These are phyloP conservation scores for Copidosoma aretas DNA, from an alignment of 2,888 invertebrate species.

Conservation along the genomic window DNA sequence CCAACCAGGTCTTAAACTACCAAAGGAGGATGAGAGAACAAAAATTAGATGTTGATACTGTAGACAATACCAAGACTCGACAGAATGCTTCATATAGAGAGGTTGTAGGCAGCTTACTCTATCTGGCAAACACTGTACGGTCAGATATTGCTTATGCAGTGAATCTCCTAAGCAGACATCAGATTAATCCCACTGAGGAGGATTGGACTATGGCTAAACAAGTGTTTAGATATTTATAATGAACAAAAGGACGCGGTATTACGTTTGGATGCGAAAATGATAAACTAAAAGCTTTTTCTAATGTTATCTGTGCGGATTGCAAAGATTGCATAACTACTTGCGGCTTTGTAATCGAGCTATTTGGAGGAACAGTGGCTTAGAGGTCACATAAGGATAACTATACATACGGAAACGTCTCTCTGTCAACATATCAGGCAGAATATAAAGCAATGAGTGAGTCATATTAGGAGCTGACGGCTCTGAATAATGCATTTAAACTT, in stretches of 20 bases:
- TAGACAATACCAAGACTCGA: not conserved
- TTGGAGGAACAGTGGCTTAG: conserved; percentile 12
- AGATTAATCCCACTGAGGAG: not conserved
- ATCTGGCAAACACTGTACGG: not conserved
- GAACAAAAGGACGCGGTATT: not conserved
- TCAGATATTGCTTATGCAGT: not conserved
- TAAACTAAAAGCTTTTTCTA: not conserved
- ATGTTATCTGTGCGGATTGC: conserved; percentile 26
- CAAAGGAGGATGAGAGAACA: not conserved
- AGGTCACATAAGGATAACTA: conserved; percentile 25
- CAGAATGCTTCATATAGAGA: not conserved
- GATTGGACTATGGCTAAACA: not conserved
- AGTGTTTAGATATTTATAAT: conserved; percentile 4
- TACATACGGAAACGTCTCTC: no score
- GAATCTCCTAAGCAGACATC: not conserved
- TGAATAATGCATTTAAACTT: conserved; percentile 35
- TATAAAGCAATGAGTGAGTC: conserved; percentile 10
- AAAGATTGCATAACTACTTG: conserved; percentile 20
- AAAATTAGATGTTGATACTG: not conserved
- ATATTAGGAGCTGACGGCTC: not conserved
- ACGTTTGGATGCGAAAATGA: no score
- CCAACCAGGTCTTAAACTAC: not conserved
- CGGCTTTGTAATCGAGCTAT: conserved; percentile 12
- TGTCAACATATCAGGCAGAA: conserved; percentile 32
- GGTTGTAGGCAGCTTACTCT: not conserved